A percentile compares a stretch with the other conserved stretches of the same genome.
Evolutionary conservation across 2,113 vertebrate species (phyloP).

Genomic region (Lophochroa leadbeateri): DNA sequence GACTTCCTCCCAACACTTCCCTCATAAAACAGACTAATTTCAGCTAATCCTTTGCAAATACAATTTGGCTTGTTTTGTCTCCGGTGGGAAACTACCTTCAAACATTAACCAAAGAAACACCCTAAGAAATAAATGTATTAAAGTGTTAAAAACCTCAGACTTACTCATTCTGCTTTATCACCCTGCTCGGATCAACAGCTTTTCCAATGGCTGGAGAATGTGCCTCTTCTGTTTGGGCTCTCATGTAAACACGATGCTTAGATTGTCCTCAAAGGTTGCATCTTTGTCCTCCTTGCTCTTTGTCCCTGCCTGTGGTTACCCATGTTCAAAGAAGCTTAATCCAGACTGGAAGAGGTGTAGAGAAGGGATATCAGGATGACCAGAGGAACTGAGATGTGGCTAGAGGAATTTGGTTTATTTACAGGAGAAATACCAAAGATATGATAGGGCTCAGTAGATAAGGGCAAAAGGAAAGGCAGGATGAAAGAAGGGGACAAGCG

Average conservation of each 20-base stretch:
- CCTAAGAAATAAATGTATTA: not conserved
- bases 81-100: not conserved
- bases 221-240: not conserved
- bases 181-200: not conserved
- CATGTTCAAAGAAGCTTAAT: not conserved
- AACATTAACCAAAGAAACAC: not conserved
- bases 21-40: not conserved
- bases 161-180: not conserved
- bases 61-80: not conserved
- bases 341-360: not conserved
- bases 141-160: not conserved
- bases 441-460: not conserved
- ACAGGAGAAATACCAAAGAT: not conserved
- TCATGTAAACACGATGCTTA: not conserved
- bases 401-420: conserved; percentile 7
- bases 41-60: not conserved
- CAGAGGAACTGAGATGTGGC: not conserved
- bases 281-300: not conserved
- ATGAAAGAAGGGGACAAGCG: not conserved
- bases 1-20: not conserved
- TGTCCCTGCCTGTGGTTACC: not conserved
- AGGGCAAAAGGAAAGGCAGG: not conserved
- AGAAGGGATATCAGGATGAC: not conserved
- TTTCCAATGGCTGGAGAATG: not conserved
- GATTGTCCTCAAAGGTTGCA: not conserved